phyloP scores from a whole-genome alignment of 2,113 vertebrate genomes.

The Xenopus borealis region DNA sequence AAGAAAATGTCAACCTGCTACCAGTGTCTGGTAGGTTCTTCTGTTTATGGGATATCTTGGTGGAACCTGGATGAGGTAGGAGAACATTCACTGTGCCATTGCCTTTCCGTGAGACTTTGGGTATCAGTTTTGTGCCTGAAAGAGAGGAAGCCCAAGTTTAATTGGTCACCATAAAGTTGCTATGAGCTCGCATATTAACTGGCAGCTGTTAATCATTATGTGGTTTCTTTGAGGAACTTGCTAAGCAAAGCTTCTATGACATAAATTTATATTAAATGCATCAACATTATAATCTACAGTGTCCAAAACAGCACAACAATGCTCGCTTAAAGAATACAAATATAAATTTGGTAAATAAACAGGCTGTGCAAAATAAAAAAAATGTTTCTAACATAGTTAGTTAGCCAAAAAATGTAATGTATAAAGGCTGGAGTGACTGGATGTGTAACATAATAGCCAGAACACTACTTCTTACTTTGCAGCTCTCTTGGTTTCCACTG shows the following conservation, averaged over 20 bases:
- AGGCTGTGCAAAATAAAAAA: too few species aligned
- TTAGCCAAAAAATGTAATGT: too few species aligned
- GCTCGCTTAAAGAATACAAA: too few species aligned
- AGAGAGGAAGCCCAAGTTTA: background rate
- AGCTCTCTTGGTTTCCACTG: too few species aligned
- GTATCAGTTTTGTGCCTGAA: slow-evolving; percentile 8
- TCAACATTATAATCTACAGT: background rate
- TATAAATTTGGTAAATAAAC: too few species aligned
- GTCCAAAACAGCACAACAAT: background rate
- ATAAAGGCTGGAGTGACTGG: too few species aligned
- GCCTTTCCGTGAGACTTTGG: background rate
- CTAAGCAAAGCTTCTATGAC: background rate
- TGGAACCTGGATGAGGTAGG: slow-evolving; percentile 9
- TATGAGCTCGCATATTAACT: too few species aligned
- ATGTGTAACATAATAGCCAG: too few species aligned
- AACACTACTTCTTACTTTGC: too few species aligned
- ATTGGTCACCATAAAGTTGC: background rate
- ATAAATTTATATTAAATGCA: background rate
- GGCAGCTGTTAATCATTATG: too few species aligned
- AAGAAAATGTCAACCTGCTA: slow-evolving; percentile 4
- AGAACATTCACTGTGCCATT: background rate
- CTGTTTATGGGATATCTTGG: slow-evolving; percentile 21
- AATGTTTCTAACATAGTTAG: too few species aligned
- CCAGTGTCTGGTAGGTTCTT: slow-evolving; percentile 1
- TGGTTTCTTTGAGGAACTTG: too few species aligned